These are phyloP conservation scores for Nasalis larvatus DNA, from an alignment of 2,113 vertebrate genomes.

Conservation along the genomic window DNA sequence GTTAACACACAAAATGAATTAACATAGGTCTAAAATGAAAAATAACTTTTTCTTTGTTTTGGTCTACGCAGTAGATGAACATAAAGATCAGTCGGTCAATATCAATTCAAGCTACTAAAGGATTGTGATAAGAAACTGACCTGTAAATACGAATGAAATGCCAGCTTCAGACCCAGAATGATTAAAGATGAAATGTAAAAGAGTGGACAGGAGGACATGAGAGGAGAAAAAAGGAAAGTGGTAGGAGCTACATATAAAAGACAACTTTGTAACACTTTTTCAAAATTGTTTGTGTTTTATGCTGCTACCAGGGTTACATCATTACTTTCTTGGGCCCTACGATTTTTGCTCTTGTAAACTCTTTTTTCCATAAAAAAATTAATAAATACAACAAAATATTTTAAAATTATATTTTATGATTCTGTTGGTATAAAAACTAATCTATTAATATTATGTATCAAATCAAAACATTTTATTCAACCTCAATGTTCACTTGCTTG, in stretches of 20 bases:
- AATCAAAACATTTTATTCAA: not conserved
- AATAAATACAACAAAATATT: not conserved
- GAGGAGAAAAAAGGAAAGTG: not conserved
- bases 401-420: not conserved
- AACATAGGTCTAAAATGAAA: not conserved
- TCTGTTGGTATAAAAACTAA: not conserved
- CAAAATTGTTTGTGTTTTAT: not conserved
- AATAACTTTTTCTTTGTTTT: constrained; percentile 8
- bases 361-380: not conserved
- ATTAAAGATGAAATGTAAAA: constrained; percentile 51
- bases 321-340: not conserved
- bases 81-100: constrained; percentile 69
- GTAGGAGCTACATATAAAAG: not conserved
- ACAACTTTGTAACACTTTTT: not conserved
- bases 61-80: not conserved
- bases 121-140: not conserved
- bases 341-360: not conserved
- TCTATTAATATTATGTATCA: not conserved
- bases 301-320: too few relatives aligned
- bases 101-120: constrained; percentile 67
- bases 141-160: constrained; percentile 79
- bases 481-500: not conserved
- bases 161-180: constrained; percentile 55
- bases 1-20: not conserved
- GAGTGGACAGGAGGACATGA: not conserved